phyloP scores from a whole-genome alignment of 2,113 vertebrate genomes.

The Cacatua alba region DNA sequence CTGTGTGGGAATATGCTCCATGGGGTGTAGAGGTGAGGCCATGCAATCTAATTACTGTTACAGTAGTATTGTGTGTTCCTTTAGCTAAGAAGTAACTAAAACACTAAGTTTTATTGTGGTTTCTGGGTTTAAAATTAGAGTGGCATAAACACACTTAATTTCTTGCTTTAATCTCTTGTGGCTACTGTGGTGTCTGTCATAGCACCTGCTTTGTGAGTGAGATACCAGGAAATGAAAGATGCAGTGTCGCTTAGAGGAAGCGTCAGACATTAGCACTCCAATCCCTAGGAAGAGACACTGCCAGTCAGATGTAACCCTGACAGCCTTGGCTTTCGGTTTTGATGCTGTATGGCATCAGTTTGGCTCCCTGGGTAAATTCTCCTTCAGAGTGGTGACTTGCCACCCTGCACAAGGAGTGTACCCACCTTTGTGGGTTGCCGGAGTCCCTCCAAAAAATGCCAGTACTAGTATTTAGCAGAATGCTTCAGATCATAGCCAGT shows the following conservation, averaged over 20 bases:
- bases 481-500: background rate
- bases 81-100: background rate
- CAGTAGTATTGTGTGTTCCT: background rate
- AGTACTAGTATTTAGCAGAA: slow-evolving; percentile 41
- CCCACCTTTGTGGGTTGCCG: background rate
- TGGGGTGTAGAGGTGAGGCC: background rate
- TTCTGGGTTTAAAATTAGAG: background rate
- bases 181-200: background rate
- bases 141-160: background rate
- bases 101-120: background rate
- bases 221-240: background rate
- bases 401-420: background rate
- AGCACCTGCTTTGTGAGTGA: background rate
- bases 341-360: background rate
- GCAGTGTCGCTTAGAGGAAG: background rate
- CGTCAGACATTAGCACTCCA: background rate
- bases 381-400: background rate
- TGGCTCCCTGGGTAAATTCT: background rate
- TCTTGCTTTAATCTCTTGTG: background rate
- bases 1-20: background rate
- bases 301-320: background rate
- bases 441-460: background rate
- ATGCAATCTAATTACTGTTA: background rate
- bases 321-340: background rate
- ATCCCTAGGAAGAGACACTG: background rate